Percentiles rank a stretch among this genome's conserved stretches.
Conservation (phyloP, 2,113 vertebrate species). For the Dicentrarchus labrax region DNA sequence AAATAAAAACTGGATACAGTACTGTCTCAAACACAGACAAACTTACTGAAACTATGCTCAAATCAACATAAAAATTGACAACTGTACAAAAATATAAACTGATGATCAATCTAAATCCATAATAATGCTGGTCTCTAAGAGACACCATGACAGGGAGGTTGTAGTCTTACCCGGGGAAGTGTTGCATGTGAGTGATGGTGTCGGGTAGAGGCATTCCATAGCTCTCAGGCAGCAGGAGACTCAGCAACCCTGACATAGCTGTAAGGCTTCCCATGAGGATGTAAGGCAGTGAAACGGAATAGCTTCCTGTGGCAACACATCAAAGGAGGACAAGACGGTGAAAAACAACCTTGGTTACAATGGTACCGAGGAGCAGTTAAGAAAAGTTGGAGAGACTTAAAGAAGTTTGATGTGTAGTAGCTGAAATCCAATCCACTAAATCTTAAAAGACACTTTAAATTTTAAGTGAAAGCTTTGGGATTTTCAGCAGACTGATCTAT, state of each 20-base stretch:
- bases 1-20: too few species aligned
- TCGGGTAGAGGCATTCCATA: slow-evolving; percentile 88
- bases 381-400: slow-evolving; percentile 19
- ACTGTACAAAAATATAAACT: not conserved
- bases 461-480: slow-evolving; percentile 11
- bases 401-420: not conserved
- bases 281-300: slow-evolving; percentile 88
- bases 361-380: not conserved
- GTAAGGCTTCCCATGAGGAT: slow-evolving; percentile 92
- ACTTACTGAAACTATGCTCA: not conserved
- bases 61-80: not conserved
- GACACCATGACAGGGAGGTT: not conserved
- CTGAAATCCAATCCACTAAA: slow-evolving; percentile 7
- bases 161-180: slow-evolving; percentile 86
- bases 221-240: slow-evolving; percentile 94
- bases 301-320: slow-evolving; percentile 84
- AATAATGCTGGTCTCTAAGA: not conserved
- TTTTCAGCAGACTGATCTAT: not conserved
- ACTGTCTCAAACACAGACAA: not conserved
- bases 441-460: slow-evolving; percentile 3
- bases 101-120: not conserved
- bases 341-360: slow-evolving; percentile 33
- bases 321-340: slow-evolving; percentile 7
- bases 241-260: slow-evolving; percentile 86
- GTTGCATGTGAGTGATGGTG: slow-evolving; percentile 89